Percentiles rank a stretch among this genome's conserved stretches.
These are phyloP conservation scores for Synanthedon tipuliformis DNA, from an alignment of 2,888 invertebrate species.

Conservation along the genomic window DNA sequence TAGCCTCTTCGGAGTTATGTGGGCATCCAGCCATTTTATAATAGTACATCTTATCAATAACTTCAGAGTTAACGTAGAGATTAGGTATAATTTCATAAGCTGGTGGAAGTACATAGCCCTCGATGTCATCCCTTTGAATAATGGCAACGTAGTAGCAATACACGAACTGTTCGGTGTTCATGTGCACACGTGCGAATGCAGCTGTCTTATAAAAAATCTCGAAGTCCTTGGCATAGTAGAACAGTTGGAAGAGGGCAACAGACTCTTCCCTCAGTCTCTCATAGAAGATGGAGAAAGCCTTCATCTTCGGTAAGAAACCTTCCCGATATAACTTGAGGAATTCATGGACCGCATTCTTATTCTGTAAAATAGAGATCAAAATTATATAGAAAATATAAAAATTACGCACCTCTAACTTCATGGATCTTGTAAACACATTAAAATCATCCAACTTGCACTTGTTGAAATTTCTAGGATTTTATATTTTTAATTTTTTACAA, in stretches of 20 bases:
- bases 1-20: slow-evolving; percentile 29
- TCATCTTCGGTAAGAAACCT: slow-evolving; percentile 57
- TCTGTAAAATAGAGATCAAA: slow-evolving; percentile 23
- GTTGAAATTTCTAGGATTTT: too few relatives aligned
- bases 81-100: slow-evolving; percentile 77
- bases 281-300: slow-evolving; percentile 63
- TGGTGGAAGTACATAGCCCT: slow-evolving; percentile 72
- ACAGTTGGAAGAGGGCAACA: slow-evolving; percentile 64
- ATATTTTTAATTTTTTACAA: too few relatives aligned
- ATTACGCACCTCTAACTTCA: too few relatives aligned
- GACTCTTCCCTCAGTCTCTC: slow-evolving; percentile 57
- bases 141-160: slow-evolving; percentile 73
- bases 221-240: slow-evolving; percentile 72
- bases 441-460: too few relatives aligned
- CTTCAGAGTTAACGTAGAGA: slow-evolving; percentile 72
- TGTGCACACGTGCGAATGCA: slow-evolving; percentile 64
- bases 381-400: too few relatives aligned
- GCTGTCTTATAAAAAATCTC: slow-evolving; percentile 71
- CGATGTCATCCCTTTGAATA: slow-evolving; percentile 69
- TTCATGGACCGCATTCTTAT: slow-evolving; percentile 49
- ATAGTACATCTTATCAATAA: slow-evolving; percentile 51
- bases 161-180: slow-evolving; percentile 74
- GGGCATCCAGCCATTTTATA: slow-evolving; percentile 49
- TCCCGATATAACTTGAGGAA: slow-evolving; percentile 47
- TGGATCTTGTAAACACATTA: too few relatives aligned